phyloP scores from a whole-genome alignment of 30 jellyfish, hydroid and myxozoan genomes.

The Aurelia sp. region DNA sequence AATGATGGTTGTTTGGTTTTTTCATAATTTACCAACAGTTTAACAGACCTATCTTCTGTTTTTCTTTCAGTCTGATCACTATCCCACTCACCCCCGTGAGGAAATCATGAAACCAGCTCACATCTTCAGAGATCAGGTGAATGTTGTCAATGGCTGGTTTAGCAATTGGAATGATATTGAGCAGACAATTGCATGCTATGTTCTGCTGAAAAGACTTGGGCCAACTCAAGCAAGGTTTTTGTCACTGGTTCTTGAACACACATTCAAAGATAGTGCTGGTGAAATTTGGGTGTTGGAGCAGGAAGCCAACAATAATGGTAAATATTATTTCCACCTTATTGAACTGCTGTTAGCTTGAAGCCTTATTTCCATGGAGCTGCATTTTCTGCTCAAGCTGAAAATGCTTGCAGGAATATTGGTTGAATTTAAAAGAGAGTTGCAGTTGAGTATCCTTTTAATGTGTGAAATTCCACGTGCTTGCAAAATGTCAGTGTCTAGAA shows the following conservation, averaged over 20 bases:
- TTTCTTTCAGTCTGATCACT: conserved; percentile 80
- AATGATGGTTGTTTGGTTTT: no score
- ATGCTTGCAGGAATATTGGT: no score
- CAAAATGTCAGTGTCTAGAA: no score
- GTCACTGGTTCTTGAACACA: conserved; percentile 96
- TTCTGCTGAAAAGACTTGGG: conserved; percentile 88
- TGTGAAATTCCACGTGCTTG: no score
- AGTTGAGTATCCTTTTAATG: no score
- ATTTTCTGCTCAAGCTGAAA: no score
- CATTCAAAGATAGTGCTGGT: conserved; percentile 93
- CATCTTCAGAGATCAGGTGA: conserved; percentile 95
- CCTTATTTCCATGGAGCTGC: no score
- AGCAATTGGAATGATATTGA: conserved; percentile 98
- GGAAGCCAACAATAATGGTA: conserved; percentile 97
- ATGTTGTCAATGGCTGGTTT: conserved; percentile 96
- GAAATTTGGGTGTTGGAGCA: conserved; percentile 89
- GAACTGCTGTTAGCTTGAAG: no score
- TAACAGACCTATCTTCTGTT: not conserved
- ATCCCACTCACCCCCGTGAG: conserved; percentile 81
- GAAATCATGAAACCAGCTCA: conserved; percentile 98
- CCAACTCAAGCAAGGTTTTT: conserved; percentile 98
- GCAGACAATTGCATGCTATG: conserved; percentile 97
- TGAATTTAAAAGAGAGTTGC: no score
- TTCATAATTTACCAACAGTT: no score
- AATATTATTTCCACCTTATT: not conserved